Evolutionary conservation across 2,113 vertebrate species (phyloP).

Genomic region (Pseudonaja textilis): DNA sequence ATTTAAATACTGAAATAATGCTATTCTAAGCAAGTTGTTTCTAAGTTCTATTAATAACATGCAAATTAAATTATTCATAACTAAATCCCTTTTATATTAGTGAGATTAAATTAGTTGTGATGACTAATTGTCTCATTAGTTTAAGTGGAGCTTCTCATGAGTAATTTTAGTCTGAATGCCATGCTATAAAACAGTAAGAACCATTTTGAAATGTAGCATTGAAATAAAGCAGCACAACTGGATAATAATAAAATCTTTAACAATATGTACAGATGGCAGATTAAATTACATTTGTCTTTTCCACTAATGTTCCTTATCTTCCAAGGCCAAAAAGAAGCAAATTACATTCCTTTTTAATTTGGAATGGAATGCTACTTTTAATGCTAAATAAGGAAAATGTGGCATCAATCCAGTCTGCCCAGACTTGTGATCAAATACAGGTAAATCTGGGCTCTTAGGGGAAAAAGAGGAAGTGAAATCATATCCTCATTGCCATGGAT

Average conservation of each 20-base stretch:
- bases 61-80: neutral
- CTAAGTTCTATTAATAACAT: neutral
- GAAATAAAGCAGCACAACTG: neutral
- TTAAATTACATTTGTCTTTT: neutral
- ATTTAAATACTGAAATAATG: neutral
- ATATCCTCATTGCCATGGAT: neutral
- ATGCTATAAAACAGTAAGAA: neutral
- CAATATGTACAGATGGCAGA: neutral
- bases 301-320: neutral
- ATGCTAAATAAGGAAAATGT: neutral
- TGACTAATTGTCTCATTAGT: neutral
- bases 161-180: neutral
- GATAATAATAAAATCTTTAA: neutral
- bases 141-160: neutral
- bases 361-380: neutral
- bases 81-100: neutral
- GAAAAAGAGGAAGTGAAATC: neutral
- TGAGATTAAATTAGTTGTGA: neutral
- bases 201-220: neutral
- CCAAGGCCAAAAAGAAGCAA: neutral
- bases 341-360: neutral
- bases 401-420: neutral
- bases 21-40: neutral
- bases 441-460: neutral
- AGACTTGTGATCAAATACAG: neutral